Base-by-base conservation (phyloP, 1,140 invertebrate species). In the Laupala kohalensis region DNA sequence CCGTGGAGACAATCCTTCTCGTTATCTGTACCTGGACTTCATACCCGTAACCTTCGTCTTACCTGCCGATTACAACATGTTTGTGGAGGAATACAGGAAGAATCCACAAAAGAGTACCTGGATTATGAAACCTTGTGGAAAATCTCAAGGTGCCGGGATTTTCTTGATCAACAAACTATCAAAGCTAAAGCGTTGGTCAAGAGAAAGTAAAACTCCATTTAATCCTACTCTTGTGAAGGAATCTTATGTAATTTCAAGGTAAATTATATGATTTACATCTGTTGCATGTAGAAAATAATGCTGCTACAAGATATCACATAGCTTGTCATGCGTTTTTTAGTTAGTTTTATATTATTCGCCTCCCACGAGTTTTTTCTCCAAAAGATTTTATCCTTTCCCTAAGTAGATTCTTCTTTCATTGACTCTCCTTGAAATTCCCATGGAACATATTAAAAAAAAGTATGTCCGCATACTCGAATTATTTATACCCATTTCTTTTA, bases 91-190 rank as follows among this genome's bases (percentile, higher is more conserved):
- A 78, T 97, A 97, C 79, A 80, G 90, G 65, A 95, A 94, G 79
- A 92, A 91, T 72, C 94, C 94, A 0, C 89, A 93, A 75, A n/a
- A n/a, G n/a, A 94, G 92, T 72, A 96, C 94, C 0, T 98, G 95
- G 95, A 98, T 98, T 72, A 96, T 98, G 92, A 98, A 97, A 79
- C 96, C 96, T 0, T 95, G 93, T 78, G 95, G 94, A 25, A 92
- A 94, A 79, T 95, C 92, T 15, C 93, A 95, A 80, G 92, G 92
- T 0, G 87, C 90, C 5, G 92, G 93, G 6, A 95, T 95, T 74
- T 94, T 94, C 78, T 81, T 95, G 0, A 93, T 95, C 74, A 94
- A 94, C 76, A 94, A 94, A 82, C 79, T 95, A 63, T 93, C 92
- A 1, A 93, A 94, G 81, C 81, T 95, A 19, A 94, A 93, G 78